Percentiles rank a stretch among this genome's conserved stretches.
phyloP scores from a whole-genome alignment of 2,797 vertebrate species.

The Parambassis ranga region DNA sequence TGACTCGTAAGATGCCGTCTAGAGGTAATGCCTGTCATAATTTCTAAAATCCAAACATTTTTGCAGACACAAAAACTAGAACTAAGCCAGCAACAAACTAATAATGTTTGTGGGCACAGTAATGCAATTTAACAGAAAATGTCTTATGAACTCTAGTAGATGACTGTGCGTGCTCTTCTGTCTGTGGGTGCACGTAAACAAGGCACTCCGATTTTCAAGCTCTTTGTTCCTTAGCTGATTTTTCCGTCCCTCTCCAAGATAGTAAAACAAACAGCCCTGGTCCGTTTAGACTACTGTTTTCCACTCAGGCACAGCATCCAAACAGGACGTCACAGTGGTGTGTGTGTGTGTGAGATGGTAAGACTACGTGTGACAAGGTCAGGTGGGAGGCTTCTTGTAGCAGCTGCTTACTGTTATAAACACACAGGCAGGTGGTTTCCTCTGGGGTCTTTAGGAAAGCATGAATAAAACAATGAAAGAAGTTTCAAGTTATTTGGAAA shows the following conservation, averaged over 20 bases:
- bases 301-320: slow-evolving; percentile 39
- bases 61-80: too few species aligned
- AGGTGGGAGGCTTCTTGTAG: slow-evolving; percentile 30
- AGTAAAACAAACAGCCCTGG: slow-evolving; percentile 46
- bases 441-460: neutral
- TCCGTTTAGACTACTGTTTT: slow-evolving; percentile 53
- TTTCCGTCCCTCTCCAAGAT: slow-evolving; percentile 43
- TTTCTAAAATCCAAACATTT: too few species aligned
- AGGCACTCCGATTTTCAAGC: slow-evolving; percentile 8
- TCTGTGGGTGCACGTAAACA: neutral
- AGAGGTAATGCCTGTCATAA: too few species aligned
- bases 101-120: too few species aligned
- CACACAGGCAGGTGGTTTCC: slow-evolving; percentile 42
- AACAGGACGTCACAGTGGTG: slow-evolving; percentile 45
- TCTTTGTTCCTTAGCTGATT: slow-evolving; percentile 52
- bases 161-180: neutral
- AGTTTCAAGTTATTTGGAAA: neutral
- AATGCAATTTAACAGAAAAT: too few species aligned
- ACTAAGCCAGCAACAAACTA: too few species aligned
- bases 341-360: neutral
- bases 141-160: too few species aligned
- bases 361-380: slow-evolving; percentile 9
- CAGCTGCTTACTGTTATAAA: slow-evolving; percentile 50
- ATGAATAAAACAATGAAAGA: slow-evolving; percentile 16
- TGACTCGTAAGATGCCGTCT: too few species aligned